Evolutionary conservation across 2,113 vertebrate species (phyloP).

Genomic region (Sialia sialis): DNA sequence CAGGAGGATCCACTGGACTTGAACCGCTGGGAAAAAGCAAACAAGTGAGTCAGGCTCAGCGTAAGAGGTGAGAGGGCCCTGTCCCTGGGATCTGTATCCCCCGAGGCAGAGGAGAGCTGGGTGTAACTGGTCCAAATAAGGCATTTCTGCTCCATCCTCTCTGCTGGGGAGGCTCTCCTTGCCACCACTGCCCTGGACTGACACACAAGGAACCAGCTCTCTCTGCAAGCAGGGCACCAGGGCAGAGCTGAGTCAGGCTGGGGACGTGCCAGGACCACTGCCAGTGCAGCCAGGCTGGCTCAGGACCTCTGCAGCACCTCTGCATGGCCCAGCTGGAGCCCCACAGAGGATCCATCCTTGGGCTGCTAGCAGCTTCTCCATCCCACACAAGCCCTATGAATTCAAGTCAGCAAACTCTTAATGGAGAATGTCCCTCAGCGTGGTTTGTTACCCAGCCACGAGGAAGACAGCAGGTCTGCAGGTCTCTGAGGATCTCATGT

Average conservation of each 20-base stretch:
- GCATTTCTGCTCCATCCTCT: not conserved
- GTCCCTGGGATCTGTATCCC: not conserved
- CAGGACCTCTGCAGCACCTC: not conserved
- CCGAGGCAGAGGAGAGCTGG: not conserved
- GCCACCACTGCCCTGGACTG: not conserved
- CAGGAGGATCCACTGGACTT: conserved; percentile 18
- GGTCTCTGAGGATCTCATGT: not conserved
- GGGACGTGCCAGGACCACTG: not conserved
- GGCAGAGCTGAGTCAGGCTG: not conserved
- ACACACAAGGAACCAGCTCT: not conserved
- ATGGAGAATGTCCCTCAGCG: rapidly evolving
- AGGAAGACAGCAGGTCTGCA: rapidly evolving
- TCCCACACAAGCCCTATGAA: not conserved
- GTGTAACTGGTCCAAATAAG: not conserved
- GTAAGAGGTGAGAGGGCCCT: not conserved
- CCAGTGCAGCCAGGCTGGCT: not conserved
- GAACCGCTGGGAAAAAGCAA: conserved; percentile 1
- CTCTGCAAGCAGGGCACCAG: rapidly evolving
- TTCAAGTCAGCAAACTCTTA: not conserved
- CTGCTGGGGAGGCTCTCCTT: not conserved
- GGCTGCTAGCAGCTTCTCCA: not conserved
- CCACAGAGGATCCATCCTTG: not conserved
- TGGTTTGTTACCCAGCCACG: not conserved
- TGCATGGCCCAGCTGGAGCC: not conserved
- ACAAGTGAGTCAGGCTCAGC: conserved; percentile 52